Evolutionary conservation across 1,140 invertebrate species (phyloP).

Genomic region (Oncopeltus fasciatus): DNA sequence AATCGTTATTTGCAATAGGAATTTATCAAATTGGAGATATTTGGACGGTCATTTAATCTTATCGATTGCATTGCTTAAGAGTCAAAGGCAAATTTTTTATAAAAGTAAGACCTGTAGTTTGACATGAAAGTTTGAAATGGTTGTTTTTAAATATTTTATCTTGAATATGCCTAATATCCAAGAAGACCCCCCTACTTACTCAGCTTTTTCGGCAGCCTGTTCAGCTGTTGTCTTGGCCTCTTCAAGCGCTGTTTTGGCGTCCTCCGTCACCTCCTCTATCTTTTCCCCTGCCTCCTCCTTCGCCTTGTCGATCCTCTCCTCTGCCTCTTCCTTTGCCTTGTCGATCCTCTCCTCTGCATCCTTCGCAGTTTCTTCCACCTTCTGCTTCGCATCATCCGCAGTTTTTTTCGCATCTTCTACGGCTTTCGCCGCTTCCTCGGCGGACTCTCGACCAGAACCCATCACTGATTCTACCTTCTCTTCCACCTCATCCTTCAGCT

Average conservation of each 20-base stretch:
- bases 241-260: not conserved
- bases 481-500: constrained; percentile 15
- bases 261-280: not conserved
- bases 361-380: not conserved
- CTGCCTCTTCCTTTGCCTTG: constrained; percentile 2
- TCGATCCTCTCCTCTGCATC: not conserved
- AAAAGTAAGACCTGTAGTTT: too few relatives aligned
- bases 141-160: too few relatives aligned
- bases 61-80: too few relatives aligned
- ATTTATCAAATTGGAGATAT: too few relatives aligned
- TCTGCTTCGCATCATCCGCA: not conserved
- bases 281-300: not conserved
- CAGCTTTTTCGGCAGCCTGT: too few relatives aligned
- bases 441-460: not conserved
- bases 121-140: too few relatives aligned
- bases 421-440: not conserved
- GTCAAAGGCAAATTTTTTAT: too few relatives aligned
- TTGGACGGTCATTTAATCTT: too few relatives aligned
- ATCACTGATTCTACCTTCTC: constrained; percentile 13
- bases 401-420: constrained; percentile 1
- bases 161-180: too few relatives aligned
- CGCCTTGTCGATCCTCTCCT: constrained; percentile 4
- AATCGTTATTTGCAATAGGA: too few relatives aligned
- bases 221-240: not conserved
- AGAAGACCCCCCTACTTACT: constrained; percentile 7